These are phyloP conservation scores for Venustaconcha ellipsiformis DNA, from an alignment of 1,140 invertebrate species.

Conservation along the genomic window DNA sequence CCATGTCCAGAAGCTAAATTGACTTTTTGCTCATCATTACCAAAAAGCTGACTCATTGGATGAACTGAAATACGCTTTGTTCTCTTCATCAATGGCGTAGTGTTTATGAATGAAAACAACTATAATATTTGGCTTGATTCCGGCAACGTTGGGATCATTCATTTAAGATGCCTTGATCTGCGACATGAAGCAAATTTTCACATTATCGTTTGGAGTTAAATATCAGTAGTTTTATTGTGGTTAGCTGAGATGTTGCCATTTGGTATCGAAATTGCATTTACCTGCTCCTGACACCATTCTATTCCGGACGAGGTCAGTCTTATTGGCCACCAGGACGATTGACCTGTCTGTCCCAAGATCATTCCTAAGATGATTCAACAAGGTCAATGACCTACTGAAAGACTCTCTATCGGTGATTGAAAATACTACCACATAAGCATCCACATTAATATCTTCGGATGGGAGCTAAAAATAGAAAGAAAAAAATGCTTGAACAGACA, in stretches of 20 bases:
- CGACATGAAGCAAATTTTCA: too few relatives aligned
- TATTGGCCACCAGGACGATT: slow-evolving; percentile 53
- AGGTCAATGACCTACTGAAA: slow-evolving; percentile 45
- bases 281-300: slow-evolving; percentile 46
- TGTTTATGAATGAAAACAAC: too few relatives aligned
- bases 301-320: slow-evolving; percentile 51
- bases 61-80: too few relatives aligned
- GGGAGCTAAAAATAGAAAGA: slow-evolving; percentile 12
- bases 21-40: too few relatives aligned
- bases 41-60: too few relatives aligned
- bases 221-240: not conserved
- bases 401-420: slow-evolving; percentile 67
- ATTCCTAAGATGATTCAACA: slow-evolving; percentile 50
- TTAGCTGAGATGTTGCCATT: not conserved
- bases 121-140: too few relatives aligned
- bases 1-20: too few relatives aligned
- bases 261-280: slow-evolving; percentile 12
- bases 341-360: slow-evolving; percentile 43
- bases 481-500: not conserved
- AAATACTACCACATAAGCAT: slow-evolving; percentile 53
- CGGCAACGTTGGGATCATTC: too few relatives aligned
- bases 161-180: too few relatives aligned
- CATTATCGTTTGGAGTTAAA: too few relatives aligned
- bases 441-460: slow-evolving; percentile 39
- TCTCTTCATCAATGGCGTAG: too few relatives aligned